Conservation (phyloP, 2,113 vertebrate species). For the Pao palembangensis region DNA sequence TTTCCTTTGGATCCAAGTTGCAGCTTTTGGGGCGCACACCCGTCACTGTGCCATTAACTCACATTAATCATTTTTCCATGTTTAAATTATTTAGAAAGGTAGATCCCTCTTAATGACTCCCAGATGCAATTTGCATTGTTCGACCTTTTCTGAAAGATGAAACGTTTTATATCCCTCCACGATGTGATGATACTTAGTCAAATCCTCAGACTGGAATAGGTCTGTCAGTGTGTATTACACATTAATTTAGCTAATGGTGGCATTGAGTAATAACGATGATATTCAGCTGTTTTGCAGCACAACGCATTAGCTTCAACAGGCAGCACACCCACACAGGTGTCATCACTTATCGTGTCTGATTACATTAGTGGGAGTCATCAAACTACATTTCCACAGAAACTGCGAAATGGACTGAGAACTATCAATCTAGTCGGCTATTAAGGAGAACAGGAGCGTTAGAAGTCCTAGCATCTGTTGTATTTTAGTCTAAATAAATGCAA, state of each 20-base stretch:
- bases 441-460: too few relatives aligned
- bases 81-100: background rate
- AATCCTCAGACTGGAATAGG: slow-evolving; percentile 19
- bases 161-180: slow-evolving; percentile 15
- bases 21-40: too few relatives aligned
- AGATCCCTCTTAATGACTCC: slow-evolving; percentile 4
- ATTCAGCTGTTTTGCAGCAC: slow-evolving; percentile 9
- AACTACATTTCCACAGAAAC: background rate
- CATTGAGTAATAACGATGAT: slow-evolving; percentile 21
- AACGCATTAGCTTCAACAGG: slow-evolving; percentile 7
- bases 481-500: too few relatives aligned
- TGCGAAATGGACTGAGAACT: background rate
- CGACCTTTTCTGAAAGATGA: slow-evolving; percentile 33
- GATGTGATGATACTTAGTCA: slow-evolving; percentile 2
- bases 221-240: slow-evolving; percentile 21
- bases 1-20: too few relatives aligned
- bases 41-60: too few relatives aligned
- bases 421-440: too few relatives aligned
- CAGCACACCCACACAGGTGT: slow-evolving; percentile 18
- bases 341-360: background rate
- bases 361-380: background rate
- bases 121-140: slow-evolving; percentile 20
- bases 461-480: too few relatives aligned
- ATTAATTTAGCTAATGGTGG: slow-evolving; percentile 15
- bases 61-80: too few relatives aligned